These are phyloP conservation scores for Anabas testudineus DNA, from an alignment of 2,797 vertebrate genomes.

Conservation along the genomic window DNA sequence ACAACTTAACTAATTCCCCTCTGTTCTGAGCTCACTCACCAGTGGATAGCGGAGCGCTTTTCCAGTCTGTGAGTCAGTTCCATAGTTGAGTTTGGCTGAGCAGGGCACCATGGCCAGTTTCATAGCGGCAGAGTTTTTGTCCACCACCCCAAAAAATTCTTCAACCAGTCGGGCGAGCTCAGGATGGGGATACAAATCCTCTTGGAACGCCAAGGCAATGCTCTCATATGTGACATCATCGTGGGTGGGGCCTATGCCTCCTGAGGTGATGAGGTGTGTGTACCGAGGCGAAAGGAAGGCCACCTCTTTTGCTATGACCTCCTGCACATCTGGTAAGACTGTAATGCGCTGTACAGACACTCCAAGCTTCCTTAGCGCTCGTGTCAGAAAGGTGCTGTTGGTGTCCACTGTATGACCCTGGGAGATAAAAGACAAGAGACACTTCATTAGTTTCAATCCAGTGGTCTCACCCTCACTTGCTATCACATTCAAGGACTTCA, in stretches of 20 bases:
- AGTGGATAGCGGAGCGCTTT: slow-evolving; percentile 86
- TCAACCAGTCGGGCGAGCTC: slow-evolving; percentile 86
- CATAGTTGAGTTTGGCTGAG: slow-evolving; percentile 92
- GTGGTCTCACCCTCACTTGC: not conserved
- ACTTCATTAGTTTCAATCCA: not conserved
- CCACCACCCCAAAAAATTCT: slow-evolving; percentile 81
- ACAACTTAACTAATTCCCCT: not conserved
- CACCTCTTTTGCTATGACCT: slow-evolving; percentile 90
- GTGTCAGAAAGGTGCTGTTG: slow-evolving; percentile 93
- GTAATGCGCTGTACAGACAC: slow-evolving; percentile 90
- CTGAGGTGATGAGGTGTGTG: slow-evolving; percentile 92
- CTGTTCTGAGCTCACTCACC: slow-evolving; percentile 71
- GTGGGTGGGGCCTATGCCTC: slow-evolving; percentile 95
- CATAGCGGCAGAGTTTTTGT: slow-evolving; percentile 83
- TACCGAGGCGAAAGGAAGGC: slow-evolving; percentile 85
- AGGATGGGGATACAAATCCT: slow-evolving; percentile 85
- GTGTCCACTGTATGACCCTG: slow-evolving; percentile 95
- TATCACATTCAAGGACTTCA: slow-evolving; percentile 31
- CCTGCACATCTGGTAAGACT: slow-evolving; percentile 90
- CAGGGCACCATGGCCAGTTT: slow-evolving; percentile 90
- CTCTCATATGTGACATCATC: slow-evolving; percentile 96
- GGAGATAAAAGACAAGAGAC: slow-evolving; percentile 6
- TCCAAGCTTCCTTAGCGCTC: slow-evolving; percentile 88
- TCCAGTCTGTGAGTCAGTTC: slow-evolving; percentile 85
- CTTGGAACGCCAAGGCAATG: slow-evolving; percentile 91